Conservation (phyloP, 2,113 vertebrate genomes). For the Indri indri region DNA sequence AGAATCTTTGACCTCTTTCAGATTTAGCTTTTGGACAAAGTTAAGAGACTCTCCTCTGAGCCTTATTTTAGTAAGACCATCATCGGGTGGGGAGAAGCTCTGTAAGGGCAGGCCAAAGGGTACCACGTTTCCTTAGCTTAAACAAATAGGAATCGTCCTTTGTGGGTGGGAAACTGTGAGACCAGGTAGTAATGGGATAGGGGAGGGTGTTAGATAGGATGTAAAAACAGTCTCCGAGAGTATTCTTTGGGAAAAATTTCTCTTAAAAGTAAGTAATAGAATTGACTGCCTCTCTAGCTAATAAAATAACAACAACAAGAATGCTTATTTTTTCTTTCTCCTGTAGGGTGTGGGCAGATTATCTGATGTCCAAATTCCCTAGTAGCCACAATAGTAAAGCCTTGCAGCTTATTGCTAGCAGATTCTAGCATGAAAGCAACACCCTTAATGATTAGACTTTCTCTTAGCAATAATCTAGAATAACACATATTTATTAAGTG, state of each 20-base stretch:
- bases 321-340: neutral
- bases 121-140: neutral
- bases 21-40: slow-evolving; percentile 73
- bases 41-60: slow-evolving; percentile 57
- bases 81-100: neutral
- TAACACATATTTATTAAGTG: neutral
- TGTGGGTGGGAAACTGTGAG: neutral
- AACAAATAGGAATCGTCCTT: neutral
- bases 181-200: neutral
- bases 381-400: neutral
- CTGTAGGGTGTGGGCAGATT: neutral
- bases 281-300: neutral
- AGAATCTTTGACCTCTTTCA: slow-evolving; percentile 56
- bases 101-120: neutral
- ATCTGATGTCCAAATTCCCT: neutral
- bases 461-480: neutral
- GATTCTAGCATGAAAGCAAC: neutral
- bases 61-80: slow-evolving; percentile 61
- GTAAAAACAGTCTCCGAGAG: neutral
- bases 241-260: slow-evolving; percentile 4
- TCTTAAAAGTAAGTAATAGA: slow-evolving; percentile 33
- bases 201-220: neutral
- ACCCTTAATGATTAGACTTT: neutral
- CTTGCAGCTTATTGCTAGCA: neutral
- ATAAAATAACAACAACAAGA: neutral